Evolutionary conservation across 2,797 vertebrate species (phyloP).

Genomic region (Cryptoblepharus egeriae): DNA sequence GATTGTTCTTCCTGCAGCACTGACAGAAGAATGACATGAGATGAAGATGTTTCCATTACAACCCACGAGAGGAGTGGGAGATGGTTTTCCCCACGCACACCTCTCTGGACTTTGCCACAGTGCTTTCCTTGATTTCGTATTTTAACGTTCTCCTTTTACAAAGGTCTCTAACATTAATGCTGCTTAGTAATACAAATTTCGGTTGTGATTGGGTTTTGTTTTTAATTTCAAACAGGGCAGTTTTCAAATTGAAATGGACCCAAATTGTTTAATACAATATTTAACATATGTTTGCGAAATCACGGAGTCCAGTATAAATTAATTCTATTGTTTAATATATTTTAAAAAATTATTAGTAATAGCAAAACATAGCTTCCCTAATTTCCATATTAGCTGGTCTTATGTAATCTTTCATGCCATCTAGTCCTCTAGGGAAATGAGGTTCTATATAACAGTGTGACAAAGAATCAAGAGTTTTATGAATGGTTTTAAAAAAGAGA

Average conservation of each 20-base stretch:
- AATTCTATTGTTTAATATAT: conserved; percentile 60
- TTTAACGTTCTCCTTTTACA: conserved; percentile 73
- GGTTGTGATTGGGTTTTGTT: conserved; percentile 63
- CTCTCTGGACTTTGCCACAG: conserved; percentile 76
- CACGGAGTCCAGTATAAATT: conserved; percentile 65
- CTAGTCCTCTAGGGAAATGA: conserved; percentile 68
- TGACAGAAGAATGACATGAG: conserved; percentile 85
- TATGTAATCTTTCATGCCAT: conserved; percentile 73
- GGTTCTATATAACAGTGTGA: conserved; percentile 65
- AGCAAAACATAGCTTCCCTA: conserved; percentile 68
- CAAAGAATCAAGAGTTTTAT: conserved; percentile 74
- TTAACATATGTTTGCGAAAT: conserved; percentile 83
- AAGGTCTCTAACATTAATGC: conserved; percentile 73
- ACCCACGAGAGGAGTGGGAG: conserved; percentile 73
- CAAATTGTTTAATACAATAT: conserved; percentile 64
- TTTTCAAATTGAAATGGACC: conserved; percentile 72
- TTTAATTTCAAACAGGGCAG: conserved; percentile 72
- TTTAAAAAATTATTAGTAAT: conserved; percentile 55
- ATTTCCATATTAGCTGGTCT: conserved; percentile 79
- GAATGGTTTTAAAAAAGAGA: conserved; percentile 70
- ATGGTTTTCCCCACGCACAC: conserved; percentile 67
- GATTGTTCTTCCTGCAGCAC: conserved; percentile 79
- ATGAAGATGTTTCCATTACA: conserved; percentile 75
- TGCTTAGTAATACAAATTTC: conserved; percentile 68
- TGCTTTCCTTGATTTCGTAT: conserved; percentile 77